Evolutionary conservation across 2,888 invertebrate species (phyloP).

Genomic region (Lamellibrachia satsuma): DNA sequence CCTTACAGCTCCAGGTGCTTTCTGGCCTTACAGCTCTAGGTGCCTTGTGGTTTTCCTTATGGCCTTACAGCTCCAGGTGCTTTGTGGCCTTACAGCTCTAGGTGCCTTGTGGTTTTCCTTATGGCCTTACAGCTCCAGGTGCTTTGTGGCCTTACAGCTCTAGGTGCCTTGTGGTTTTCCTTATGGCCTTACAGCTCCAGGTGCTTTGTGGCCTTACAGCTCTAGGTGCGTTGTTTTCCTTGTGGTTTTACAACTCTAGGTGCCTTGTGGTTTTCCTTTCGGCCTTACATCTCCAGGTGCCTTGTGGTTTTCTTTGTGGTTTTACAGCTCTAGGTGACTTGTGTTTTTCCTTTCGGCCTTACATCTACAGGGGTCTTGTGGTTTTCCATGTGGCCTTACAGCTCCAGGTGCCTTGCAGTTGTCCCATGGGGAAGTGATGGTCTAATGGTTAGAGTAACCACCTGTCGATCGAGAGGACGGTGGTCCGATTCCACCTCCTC

Average conservation of each 20-base stretch:
- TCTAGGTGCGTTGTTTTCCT: not conserved
- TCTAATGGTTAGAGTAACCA: no score
- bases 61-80: not conserved
- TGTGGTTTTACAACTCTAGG: not conserved
- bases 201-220: not conserved
- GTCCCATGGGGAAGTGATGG: no score
- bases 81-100: not conserved
- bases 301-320: not conserved
- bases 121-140: not conserved
- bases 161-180: not conserved
- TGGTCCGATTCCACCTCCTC: no score
- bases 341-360: not conserved
- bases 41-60: not conserved
- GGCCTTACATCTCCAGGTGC: not conserved
- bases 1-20: not conserved
- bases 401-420: not conserved
- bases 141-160: not conserved
- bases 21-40: not conserved
- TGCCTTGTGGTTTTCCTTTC: not conserved
- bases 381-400: not conserved
- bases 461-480: no score
- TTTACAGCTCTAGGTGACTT: not conserved
- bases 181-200: not conserved
- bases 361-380: not conserved
- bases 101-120: not conserved